Conservation (phyloP, 2,888 invertebrate genomes). For the Gastracanthus pulcherrimus region DNA sequence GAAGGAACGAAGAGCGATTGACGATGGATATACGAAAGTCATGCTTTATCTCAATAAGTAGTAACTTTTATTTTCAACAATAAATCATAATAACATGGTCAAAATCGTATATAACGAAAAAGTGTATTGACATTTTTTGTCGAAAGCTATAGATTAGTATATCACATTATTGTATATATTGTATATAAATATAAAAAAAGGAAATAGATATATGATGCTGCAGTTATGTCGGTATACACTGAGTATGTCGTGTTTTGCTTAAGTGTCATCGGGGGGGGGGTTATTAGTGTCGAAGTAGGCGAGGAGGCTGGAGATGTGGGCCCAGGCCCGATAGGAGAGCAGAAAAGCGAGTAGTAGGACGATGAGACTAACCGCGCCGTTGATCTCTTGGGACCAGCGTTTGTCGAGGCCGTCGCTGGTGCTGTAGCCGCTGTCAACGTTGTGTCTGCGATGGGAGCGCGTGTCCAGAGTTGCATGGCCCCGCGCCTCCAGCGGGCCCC, state of each 20-base stretch:
- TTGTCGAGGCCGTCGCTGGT: constrained; percentile 91
- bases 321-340: constrained; percentile 19
- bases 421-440: constrained; percentile 93
- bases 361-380: constrained; percentile 73
- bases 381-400: constrained; percentile 89
- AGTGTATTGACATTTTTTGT: not conserved
- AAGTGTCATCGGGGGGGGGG: not conserved
- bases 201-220: not conserved
- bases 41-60: not conserved
- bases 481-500: constrained; percentile 79
- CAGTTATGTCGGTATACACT: not conserved
- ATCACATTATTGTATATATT: too few species aligned
- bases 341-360: constrained; percentile 42
- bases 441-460: constrained; percentile 82
- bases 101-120: not conserved
- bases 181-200: too few species aligned
- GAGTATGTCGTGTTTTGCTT: not conserved
- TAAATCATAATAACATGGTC: not conserved
- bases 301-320: constrained; percentile 10
- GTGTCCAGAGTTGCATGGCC: constrained; percentile 78
- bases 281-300: not conserved
- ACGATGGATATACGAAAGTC: constrained; percentile 19
- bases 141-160: not conserved
- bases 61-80: constrained; percentile 8
- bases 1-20: constrained; percentile 40